A percentile compares a stretch with the other conserved stretches of the same genome.
Conservation (phyloP, 23 tunicate genomes). For the Corella eumyota region DNA sequence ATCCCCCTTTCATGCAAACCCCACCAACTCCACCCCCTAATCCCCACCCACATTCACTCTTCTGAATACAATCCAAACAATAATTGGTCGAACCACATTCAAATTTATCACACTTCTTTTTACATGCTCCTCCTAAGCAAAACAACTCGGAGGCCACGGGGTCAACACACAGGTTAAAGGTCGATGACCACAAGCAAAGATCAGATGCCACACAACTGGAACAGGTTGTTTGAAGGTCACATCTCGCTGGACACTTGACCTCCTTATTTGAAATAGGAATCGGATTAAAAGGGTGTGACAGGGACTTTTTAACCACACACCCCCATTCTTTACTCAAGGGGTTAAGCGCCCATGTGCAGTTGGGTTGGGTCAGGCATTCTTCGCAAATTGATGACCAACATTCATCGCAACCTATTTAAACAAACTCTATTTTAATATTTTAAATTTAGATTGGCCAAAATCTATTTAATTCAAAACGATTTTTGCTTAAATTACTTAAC, state of each 20-base stretch:
- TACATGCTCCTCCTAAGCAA: too few relatives aligned
- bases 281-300: too few relatives aligned
- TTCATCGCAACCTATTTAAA: background rate
- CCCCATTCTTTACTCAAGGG: too few relatives aligned
- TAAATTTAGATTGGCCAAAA: too few relatives aligned
- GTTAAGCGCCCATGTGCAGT: slow-evolving; percentile 11
- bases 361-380: slow-evolving; percentile 2
- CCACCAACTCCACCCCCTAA: slow-evolving; percentile 25
- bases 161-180: slow-evolving; percentile 10
- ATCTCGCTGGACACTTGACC: slow-evolving; percentile 8
- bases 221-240: background rate
- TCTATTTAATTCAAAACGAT: too few relatives aligned
- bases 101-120: slow-evolving; percentile 9
- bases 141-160: slow-evolving; percentile 5
- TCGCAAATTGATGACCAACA: background rate
- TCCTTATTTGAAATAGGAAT: too few relatives aligned
- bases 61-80: slow-evolving; percentile 41
- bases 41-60: slow-evolving; percentile 32
- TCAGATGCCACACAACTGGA: slow-evolving; percentile 2
- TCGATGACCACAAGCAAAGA: slow-evolving; percentile 34
- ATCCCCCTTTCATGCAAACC: slow-evolving; percentile 3
- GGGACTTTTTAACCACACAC: too few relatives aligned
- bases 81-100: slow-evolving; percentile 27
- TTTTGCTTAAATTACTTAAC: too few relatives aligned
- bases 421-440: too few relatives aligned